Conservation (phyloP, 1,140 invertebrate genomes). For the Neocloeon triangulifer region DNA sequence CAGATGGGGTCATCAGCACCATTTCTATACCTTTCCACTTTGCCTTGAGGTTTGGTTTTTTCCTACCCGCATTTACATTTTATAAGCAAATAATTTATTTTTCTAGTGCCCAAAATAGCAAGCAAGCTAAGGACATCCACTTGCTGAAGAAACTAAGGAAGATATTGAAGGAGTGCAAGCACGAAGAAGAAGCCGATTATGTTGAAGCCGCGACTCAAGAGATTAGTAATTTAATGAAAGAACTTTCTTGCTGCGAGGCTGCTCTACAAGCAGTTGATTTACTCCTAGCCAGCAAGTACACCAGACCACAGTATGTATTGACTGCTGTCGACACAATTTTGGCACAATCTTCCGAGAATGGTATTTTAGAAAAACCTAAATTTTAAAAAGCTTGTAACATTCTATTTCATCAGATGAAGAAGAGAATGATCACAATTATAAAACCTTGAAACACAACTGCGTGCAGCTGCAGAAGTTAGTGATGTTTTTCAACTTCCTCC, state of each 20-base stretch:
- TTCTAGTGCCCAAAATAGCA: conserved; percentile 55
- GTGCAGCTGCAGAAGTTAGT: conserved; percentile 16
- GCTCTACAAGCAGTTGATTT: conserved; percentile 46
- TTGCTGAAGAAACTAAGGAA: conserved; percentile 55
- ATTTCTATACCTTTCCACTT: conserved; percentile 77
- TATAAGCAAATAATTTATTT: no score
- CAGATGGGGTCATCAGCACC: conserved; percentile 53
- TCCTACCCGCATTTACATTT: no score
- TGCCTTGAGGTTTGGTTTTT: conserved; percentile 29
- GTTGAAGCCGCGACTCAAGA: conserved; percentile 26
- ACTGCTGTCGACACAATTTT: conserved; percentile 18
- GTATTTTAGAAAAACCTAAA: no score
- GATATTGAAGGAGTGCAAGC: conserved; percentile 31
- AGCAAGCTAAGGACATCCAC: conserved; percentile 66
- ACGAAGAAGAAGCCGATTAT: conserved; percentile 22
- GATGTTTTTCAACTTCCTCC: conserved; percentile 20
- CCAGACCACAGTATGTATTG: conserved; percentile 26
- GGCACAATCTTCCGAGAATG: conserved; percentile 13
- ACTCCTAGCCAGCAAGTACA: conserved; percentile 34
- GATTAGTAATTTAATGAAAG: conserved; percentile 44
- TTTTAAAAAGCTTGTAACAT: no score
- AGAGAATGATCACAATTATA: conserved; percentile 13
- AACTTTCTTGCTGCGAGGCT: no score
- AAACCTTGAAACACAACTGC: conserved; percentile 14
- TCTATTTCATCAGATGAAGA: conserved; percentile 12